Conservation (phyloP, 2,797 vertebrate species). For the Scolopax rusticola region DNA sequence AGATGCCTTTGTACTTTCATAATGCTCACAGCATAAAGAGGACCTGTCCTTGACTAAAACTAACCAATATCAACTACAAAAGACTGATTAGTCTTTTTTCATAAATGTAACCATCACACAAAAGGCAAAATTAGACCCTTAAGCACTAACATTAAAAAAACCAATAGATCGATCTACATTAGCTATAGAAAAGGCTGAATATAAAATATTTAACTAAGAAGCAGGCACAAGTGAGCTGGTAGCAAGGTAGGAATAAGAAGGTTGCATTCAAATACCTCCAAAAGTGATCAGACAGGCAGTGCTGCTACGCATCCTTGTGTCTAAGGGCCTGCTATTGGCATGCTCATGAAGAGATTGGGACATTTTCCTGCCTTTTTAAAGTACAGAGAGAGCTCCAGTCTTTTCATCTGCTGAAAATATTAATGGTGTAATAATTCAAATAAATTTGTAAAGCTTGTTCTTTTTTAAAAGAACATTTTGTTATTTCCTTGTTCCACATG, state of each 20-base stretch:
- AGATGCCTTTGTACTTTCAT: neutral
- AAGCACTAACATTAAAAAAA: neutral
- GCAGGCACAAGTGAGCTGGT: neutral
- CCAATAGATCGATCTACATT: neutral
- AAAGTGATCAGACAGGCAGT: neutral
- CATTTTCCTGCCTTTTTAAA: neutral
- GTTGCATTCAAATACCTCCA: neutral
- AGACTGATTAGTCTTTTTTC: neutral
- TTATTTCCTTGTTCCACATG: neutral
- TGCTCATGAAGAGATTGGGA: neutral
- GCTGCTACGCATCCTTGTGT: neutral
- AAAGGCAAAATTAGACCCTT: constrained; percentile 4
- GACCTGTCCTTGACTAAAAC: neutral
- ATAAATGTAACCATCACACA: neutral
- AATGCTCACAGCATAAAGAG: neutral
- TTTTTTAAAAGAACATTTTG: neutral
- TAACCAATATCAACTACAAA: neutral
- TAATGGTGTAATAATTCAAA: neutral
- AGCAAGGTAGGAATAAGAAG: neutral
- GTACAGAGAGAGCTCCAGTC: neutral
- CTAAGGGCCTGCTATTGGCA: neutral
- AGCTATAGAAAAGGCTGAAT: neutral
- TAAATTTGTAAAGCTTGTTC: neutral
- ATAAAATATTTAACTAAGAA: neutral
- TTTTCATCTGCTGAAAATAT: neutral